Conservation (phyloP, 2,888 invertebrate species). For the Eilema griseolum region DNA sequence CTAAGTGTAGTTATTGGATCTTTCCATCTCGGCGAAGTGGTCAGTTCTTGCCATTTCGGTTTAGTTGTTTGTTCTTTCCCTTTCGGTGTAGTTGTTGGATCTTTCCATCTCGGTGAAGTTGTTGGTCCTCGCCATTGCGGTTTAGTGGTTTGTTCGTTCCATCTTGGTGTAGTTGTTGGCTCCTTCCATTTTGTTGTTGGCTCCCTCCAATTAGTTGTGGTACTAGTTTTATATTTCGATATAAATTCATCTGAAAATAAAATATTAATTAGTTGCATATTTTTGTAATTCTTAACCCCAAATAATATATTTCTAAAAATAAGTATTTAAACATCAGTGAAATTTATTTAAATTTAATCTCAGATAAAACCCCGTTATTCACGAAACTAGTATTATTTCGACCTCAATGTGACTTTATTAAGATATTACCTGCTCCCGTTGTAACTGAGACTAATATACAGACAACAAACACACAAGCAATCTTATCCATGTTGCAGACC, state of each 20-base stretch:
- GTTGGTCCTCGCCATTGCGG: not conserved
- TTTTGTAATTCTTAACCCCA: not conserved
- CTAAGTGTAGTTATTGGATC: too few species aligned
- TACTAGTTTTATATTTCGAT: slow-evolving; percentile 24
- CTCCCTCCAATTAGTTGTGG: slow-evolving; percentile 7
- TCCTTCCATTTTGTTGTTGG: slow-evolving; percentile 14
- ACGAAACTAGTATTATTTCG: not conserved
- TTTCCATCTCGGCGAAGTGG: not conserved
- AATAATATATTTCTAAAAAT: slow-evolving; percentile 12
- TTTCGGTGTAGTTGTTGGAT: not conserved
- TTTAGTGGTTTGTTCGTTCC: slow-evolving; percentile 13
- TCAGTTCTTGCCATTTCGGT: slow-evolving; percentile 24
- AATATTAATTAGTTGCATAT: not conserved
- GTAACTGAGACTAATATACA: slow-evolving; percentile 45
- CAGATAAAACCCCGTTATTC: not conserved
- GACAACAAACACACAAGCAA: slow-evolving; percentile 47
- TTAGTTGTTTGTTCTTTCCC: slow-evolving; percentile 1
- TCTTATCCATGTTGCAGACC: slow-evolving; percentile 65
- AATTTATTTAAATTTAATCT: slow-evolving; percentile 6
- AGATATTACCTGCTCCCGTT: slow-evolving; percentile 56
- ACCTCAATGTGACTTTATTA: slow-evolving; percentile 8
- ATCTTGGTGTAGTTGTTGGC: slow-evolving; percentile 12
- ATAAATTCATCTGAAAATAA: slow-evolving; percentile 39
- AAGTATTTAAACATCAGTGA: not conserved
- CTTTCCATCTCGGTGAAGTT: slow-evolving; percentile 26